Evolutionary conservation across 2,888 invertebrate genomes (phyloP), one percentile per base, ranked within the genome.

Genomic region (Philopedon plagiatum): DNA sequence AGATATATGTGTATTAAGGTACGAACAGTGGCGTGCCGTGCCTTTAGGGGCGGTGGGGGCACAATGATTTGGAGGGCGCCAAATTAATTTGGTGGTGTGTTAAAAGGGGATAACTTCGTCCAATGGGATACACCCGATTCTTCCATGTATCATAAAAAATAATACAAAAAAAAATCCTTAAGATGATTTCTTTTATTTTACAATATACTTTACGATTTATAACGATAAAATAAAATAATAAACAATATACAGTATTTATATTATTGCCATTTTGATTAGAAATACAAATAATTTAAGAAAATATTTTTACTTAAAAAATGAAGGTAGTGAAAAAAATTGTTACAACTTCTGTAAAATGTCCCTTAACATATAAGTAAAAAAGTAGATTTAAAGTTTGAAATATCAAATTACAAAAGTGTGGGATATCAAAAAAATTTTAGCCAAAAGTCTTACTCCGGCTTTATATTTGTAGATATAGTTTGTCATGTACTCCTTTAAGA

Each of bases 181-280:
- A 65, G 71, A 61, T 71, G 64, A 49, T 26, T 49, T 58, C 49
- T 61, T 61, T 51, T 71, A 65, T 64, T 65, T 60, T 71, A 71
- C 71, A 64, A 57, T 63, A 64, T 65, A 65, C 60, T 70, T 71
- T 41, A 64, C 44, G 32, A 34, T 54, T 68, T 68, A 51, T 63
- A 64, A 64, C 64, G 61, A 34, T 34, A 34, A 34, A 67, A 67
- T 61, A 41, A 44, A 34, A 51, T 58, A 60, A n/a, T n/a, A 71
- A 71, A 57, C 56, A 66, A 62, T 66, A 71, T 72, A 72, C 72
- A 72, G 67, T 54, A 54, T 29, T 41, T 63, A 66, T 71, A 72
- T 72, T 67, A 72, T 71, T 71, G 71, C 71, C 71, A 65, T 71
- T 71, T 71, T 71, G 54, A 71, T 60, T 71, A 37, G 37, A 60